Evolutionary conservation across 2,888 invertebrate genomes (phyloP).

Genomic region (Conus canariensis): DNA sequence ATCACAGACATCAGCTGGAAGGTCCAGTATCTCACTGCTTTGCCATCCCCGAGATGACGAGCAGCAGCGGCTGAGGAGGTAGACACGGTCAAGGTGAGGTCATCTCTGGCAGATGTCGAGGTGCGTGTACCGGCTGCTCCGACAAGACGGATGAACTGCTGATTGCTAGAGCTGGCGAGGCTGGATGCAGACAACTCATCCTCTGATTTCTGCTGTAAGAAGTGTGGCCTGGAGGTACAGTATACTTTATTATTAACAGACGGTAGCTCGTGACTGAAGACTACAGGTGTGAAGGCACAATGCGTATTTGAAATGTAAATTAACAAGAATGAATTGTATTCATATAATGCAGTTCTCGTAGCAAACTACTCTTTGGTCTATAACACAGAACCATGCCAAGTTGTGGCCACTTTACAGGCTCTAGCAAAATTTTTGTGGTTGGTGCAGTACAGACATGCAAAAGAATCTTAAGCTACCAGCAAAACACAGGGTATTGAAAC

Average conservation of each 20-base stretch:
- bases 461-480: too few relatives aligned
- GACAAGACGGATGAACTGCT: constrained; percentile 4
- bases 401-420: too few relatives aligned
- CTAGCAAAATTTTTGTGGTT: too few relatives aligned
- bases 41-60: neutral
- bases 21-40: neutral
- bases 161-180: constrained; percentile 11
- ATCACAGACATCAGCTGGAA: constrained; percentile 12
- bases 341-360: too few relatives aligned
- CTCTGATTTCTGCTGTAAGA: constrained; percentile 39
- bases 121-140: neutral
- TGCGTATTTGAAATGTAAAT: too few relatives aligned
- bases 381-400: too few relatives aligned
- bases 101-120: neutral
- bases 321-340: too few relatives aligned
- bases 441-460: too few relatives aligned
- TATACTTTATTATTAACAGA: neutral
- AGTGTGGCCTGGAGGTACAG: constrained; percentile 19
- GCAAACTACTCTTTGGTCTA: too few relatives aligned
- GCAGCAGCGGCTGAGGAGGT: constrained; percentile 15
- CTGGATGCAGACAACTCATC: neutral
- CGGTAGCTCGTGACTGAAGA: neutral
- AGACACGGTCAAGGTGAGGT: constrained; percentile 19
- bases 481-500: too few relatives aligned
- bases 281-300: too few relatives aligned